A percentile compares a stretch with the other conserved stretches of the same genome.
These are phyloP conservation scores for Thaumatotibia leucotreta DNA, from an alignment of 1,140 invertebrate genomes.

Conservation along the genomic window DNA sequence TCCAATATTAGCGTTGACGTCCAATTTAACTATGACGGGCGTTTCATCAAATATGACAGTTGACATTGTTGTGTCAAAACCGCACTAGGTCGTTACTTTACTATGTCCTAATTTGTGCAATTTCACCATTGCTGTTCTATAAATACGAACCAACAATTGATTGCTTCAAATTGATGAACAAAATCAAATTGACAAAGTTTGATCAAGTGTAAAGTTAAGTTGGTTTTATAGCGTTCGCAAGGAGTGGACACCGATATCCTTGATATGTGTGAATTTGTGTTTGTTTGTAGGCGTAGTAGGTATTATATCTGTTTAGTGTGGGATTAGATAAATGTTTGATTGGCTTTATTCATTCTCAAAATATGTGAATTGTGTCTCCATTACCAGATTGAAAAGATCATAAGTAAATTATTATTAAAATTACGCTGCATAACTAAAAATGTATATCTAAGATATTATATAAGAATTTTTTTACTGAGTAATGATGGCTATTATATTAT, in stretches of 20 bases:
- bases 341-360: background rate
- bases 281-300: constrained; percentile 8
- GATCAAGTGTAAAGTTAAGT: background rate
- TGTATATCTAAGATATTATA: too few species aligned
- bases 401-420: background rate
- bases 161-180: background rate
- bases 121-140: background rate
- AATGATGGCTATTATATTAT: too few species aligned
- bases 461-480: too few species aligned
- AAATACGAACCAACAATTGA: background rate
- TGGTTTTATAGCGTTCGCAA: constrained; percentile 2
- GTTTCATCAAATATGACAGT: background rate
- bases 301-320: background rate
- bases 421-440: too few species aligned
- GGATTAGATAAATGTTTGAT: constrained; percentile 12
- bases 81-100: background rate
- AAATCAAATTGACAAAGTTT: background rate
- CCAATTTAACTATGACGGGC: background rate
- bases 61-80: constrained; percentile 3
- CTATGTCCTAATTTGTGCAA: background rate
- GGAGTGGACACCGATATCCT: background rate
- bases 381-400: background rate
- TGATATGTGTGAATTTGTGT: constrained; percentile 8
- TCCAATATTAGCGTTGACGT: background rate
- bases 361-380: background rate